Percentiles rank a stretch among this genome's conserved stretches.
These are phyloP conservation scores for Morphnarchus princeps DNA, from an alignment of 2,113 vertebrate genomes.

Conservation along the genomic window DNA sequence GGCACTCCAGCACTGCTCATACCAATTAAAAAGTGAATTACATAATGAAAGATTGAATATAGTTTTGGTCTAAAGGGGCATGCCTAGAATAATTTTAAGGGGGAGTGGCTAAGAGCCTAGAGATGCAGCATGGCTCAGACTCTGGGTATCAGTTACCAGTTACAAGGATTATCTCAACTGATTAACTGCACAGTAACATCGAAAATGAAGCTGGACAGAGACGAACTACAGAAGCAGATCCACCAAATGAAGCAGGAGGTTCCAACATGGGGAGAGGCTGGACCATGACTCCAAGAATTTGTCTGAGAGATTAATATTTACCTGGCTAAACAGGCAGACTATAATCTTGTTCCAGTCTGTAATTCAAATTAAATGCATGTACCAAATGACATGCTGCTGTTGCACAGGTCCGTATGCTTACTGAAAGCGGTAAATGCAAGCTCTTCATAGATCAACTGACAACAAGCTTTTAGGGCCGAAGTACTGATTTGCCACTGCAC, in stretches of 20 bases:
- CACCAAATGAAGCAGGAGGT: conserved; percentile 69
- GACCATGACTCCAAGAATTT: background rate
- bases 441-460: background rate
- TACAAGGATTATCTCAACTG: no score
- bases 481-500: background rate
- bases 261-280: conserved; percentile 53
- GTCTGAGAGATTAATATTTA: background rate
- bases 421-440: conserved; percentile 3
- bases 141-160: no score
- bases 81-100: background rate
- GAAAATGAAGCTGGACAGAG: conserved; percentile 79
- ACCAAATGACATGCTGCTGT: conserved; percentile 10
- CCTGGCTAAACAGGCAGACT: background rate
- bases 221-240: conserved; percentile 79
- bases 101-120: background rate
- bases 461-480: background rate
- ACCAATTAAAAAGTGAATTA: background rate
- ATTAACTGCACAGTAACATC: no score
- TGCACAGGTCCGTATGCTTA: conserved; percentile 20
- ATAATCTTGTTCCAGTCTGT: background rate
- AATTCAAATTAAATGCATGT: conserved; percentile 42
- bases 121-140: background rate
- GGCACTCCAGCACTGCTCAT: background rate
- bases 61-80: background rate
- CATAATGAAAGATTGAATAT: background rate